Conservation (phyloP, 2,113 vertebrate species). For the Sinosuthora webbiana region DNA sequence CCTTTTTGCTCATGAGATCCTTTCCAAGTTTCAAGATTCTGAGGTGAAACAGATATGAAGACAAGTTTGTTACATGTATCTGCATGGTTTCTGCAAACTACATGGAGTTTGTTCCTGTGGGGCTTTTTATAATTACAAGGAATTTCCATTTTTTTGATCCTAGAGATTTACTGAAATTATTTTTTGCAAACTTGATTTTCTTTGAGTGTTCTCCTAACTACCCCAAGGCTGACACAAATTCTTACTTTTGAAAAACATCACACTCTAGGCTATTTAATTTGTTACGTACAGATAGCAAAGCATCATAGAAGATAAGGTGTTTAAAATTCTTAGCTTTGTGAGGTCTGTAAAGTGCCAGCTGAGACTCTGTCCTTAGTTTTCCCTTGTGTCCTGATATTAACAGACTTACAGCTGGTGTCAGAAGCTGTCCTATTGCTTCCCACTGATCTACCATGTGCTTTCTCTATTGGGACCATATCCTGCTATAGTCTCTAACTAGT, state of each 20-base stretch:
- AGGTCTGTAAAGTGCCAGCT: neutral
- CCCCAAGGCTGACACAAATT: neutral
- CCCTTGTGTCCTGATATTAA: neutral
- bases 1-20: neutral
- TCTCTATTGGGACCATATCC: conserved; percentile 23
- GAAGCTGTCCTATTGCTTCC: neutral
- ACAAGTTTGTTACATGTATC: neutral
- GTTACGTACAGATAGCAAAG: neutral
- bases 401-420: neutral
- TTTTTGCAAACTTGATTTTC: neutral
- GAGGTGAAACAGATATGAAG: neutral
- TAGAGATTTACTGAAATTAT: neutral
- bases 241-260: neutral
- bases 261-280: neutral
- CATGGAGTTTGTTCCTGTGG: neutral
- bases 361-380: neutral
- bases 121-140: neutral
- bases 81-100: neutral
- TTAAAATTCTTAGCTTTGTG: neutral
- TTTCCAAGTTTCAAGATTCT: neutral
- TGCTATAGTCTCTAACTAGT: conserved; percentile 42
- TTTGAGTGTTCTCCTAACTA: neutral
- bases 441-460: neutral
- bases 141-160: neutral
- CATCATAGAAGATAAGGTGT: neutral